Percentiles rank a stretch among this genome's conserved stretches.
phyloP scores from a whole-genome alignment of 2,113 vertebrate species.

The Riparia riparia region DNA sequence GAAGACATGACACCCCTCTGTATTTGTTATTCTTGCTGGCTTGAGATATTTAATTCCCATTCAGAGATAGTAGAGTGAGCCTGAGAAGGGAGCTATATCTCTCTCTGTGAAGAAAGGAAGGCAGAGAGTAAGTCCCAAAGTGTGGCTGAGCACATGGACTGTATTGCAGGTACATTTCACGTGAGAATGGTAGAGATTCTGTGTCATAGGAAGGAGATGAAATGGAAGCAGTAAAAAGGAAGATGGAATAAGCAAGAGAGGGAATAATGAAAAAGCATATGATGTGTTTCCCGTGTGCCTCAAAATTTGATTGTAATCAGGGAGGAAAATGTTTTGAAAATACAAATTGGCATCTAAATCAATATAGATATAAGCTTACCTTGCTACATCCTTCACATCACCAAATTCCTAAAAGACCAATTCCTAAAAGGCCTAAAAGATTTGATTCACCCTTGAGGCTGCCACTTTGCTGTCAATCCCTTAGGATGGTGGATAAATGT shows the following conservation, averaged over 20 bases:
- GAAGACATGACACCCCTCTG: not conserved
- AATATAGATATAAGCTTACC: not conserved
- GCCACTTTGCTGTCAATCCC: not conserved
- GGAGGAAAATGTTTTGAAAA: not conserved
- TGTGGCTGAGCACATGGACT: accelerated
- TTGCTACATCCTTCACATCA: not conserved
- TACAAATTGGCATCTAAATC: not conserved
- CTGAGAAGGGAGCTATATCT: not conserved
- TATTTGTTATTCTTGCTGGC: not conserved
- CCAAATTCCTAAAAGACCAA: not conserved
- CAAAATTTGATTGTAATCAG: not conserved
- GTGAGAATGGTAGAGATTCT: not conserved
- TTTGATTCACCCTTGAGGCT: not conserved
- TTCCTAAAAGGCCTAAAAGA: not conserved
- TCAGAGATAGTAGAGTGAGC: not conserved
- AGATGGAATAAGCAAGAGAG: not conserved
- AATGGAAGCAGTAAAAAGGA: not conserved
- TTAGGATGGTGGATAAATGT: not conserved
- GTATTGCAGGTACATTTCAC: not conserved
- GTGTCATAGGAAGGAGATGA: not conserved
- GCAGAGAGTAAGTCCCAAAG: not conserved
- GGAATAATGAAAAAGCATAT: not conserved
- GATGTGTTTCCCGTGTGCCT: not conserved
- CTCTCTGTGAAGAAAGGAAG: not conserved
- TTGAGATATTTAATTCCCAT: not conserved